A percentile compares a stretch with the other conserved stretches of the same genome.
These are phyloP conservation scores for Mystacornis crossleyi DNA, from an alignment of 2,113 vertebrate genomes.

Conservation along the genomic window DNA sequence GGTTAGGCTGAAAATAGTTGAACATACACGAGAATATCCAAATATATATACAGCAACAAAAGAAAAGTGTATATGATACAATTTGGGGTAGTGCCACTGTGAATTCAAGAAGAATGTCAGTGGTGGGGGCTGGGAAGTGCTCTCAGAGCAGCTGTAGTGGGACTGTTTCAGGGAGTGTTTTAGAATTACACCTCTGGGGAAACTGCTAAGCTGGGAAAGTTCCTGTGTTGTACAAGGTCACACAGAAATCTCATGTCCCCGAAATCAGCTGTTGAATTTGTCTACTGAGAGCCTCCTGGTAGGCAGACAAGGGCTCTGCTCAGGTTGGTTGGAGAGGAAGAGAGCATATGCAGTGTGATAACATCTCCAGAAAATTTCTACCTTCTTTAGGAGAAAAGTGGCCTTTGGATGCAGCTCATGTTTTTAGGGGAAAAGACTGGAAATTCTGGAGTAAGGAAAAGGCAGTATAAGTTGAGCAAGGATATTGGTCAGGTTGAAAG, in stretches of 20 bases:
- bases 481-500: background rate
- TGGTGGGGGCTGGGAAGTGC: background rate
- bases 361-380: background rate
- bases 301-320: background rate
- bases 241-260: background rate
- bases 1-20: background rate
- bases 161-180: background rate
- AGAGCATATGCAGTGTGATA: background rate
- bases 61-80: background rate
- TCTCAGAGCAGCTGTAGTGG: background rate
- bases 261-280: background rate
- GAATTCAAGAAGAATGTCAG: background rate
- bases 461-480: background rate
- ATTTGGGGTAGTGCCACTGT: background rate
- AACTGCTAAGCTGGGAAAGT: constrained; percentile 23
- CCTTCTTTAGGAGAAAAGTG: background rate
- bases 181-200: constrained; percentile 18
- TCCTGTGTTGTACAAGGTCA: background rate
- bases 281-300: background rate
- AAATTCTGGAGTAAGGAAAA: background rate
- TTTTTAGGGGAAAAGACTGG: background rate
- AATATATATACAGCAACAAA: background rate
- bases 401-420: background rate
- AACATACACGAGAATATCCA: background rate
- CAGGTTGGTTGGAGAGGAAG: background rate